Conservation (phyloP, 2,888 invertebrate species). For the Acleris literana region DNA sequence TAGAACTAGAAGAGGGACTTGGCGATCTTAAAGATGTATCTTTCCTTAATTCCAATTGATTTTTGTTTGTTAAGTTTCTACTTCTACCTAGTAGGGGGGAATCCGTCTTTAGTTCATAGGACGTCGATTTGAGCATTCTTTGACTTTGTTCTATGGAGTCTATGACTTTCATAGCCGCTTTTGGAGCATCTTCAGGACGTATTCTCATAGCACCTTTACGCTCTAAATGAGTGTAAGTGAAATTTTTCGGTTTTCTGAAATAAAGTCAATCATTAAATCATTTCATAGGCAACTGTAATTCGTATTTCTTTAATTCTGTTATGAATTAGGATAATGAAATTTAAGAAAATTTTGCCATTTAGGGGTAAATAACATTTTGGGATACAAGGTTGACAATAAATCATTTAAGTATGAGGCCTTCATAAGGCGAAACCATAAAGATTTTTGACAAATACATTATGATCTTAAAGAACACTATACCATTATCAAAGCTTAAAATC, state of each 20-base stretch:
- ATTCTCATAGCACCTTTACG: slow-evolving; percentile 78
- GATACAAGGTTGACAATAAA: too few relatives aligned
- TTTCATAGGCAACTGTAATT: background rate
- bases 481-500: too few relatives aligned
- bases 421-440: background rate
- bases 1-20: slow-evolving; percentile 77
- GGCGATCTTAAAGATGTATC: slow-evolving; percentile 72
- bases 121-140: slow-evolving; percentile 78
- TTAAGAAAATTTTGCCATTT: too few relatives aligned
- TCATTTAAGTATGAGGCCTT: too few relatives aligned
- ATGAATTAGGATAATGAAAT: too few relatives aligned
- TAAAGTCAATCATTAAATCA: background rate
- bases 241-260: slow-evolving; percentile 32
- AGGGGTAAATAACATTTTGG: too few relatives aligned
- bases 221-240: slow-evolving; percentile 63
- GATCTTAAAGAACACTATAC: too few relatives aligned
- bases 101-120: slow-evolving; percentile 76
- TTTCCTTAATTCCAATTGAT: slow-evolving; percentile 73
- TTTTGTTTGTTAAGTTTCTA: slow-evolving; percentile 64
- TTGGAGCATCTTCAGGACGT: slow-evolving; percentile 77
- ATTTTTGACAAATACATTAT: background rate
- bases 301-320: too few relatives aligned
- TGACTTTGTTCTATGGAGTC: slow-evolving; percentile 80
- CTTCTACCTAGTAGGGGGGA: slow-evolving; percentile 69
- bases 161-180: slow-evolving; percentile 75